phyloP scores from a whole-genome alignment of 37 sponge, comb jelly and placozoan genomes.

The Eunapius fragilis region DNA sequence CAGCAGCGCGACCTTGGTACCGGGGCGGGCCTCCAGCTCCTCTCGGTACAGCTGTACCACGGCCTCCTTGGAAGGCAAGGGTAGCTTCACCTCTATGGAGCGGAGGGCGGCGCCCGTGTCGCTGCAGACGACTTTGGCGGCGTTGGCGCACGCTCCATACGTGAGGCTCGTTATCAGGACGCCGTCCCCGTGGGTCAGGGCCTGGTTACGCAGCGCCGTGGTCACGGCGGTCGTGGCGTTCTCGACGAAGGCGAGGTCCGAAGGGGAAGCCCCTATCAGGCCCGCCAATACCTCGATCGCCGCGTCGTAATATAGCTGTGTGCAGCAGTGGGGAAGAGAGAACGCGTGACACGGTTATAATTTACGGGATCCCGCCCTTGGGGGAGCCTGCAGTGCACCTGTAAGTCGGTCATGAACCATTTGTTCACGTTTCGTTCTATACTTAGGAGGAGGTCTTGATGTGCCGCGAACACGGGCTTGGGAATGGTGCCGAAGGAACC shows the following conservation, averaged over 20 bases:
- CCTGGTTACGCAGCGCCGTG: constrained; percentile 31
- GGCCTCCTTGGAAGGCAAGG: constrained; percentile 14
- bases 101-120: constrained; percentile 23
- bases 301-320: neutral
- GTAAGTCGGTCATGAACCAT: constrained; percentile 36
- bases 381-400: too few species aligned
- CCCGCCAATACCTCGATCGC: constrained; percentile 17
- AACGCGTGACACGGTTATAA: neutral
- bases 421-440: constrained; percentile 40
- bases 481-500: constrained; percentile 70
- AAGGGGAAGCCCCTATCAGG: constrained; percentile 14
- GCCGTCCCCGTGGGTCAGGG: constrained; percentile 14
- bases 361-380: too few species aligned
- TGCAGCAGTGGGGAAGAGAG: neutral
- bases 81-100: constrained; percentile 10
- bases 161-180: constrained; percentile 39
- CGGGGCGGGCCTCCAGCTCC: constrained; percentile 17
- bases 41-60: constrained; percentile 39
- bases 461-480: constrained; percentile 13
- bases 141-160: constrained; percentile 31
- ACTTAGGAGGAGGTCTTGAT: neutral
- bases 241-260: constrained; percentile 52
- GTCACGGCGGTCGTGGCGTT: constrained; percentile 57
- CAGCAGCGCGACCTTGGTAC: constrained; percentile 43
- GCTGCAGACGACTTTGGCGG: constrained; percentile 33